These are phyloP conservation scores for Agriopis aurantiaria DNA, from an alignment of 2,888 invertebrate species.

Conservation along the genomic window DNA sequence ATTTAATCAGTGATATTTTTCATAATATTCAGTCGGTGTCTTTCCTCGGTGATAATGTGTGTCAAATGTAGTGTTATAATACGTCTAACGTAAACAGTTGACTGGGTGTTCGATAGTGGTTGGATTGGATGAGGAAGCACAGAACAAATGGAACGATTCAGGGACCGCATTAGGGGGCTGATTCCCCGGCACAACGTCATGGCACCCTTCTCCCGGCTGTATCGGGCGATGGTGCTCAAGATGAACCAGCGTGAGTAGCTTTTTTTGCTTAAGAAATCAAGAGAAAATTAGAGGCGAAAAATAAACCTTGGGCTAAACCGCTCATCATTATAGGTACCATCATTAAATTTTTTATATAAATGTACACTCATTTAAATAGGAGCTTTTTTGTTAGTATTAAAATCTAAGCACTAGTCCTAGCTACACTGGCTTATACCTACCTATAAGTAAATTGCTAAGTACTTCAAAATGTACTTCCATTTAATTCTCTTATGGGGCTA, in stretches of 20 bases:
- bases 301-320: slow-evolving; percentile 3
- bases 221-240: slow-evolving; percentile 81
- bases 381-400: background rate
- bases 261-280: background rate
- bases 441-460: background rate
- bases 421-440: too few species aligned
- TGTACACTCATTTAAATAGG: too few species aligned
- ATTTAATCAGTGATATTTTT: slow-evolving; percentile 48
- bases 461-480: background rate
- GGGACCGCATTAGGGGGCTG: slow-evolving; percentile 19
- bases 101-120: slow-evolving; percentile 48
- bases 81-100: slow-evolving; percentile 60
- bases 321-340: background rate
- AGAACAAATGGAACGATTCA: slow-evolving; percentile 22
- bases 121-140: slow-evolving; percentile 36
- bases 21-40: slow-evolving; percentile 45
- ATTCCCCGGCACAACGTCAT: slow-evolving; percentile 64
- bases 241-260: slow-evolving; percentile 79
- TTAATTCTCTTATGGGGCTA: background rate
- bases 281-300: background rate
- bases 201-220: slow-evolving; percentile 78
- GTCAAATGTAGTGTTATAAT: slow-evolving; percentile 80
- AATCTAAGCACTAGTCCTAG: background rate
- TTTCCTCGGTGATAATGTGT: slow-evolving; percentile 80
- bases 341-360: too few species aligned